Base-by-base conservation (phyloP, 1,140 invertebrate genomes). In the Capitella teleta region DNA sequence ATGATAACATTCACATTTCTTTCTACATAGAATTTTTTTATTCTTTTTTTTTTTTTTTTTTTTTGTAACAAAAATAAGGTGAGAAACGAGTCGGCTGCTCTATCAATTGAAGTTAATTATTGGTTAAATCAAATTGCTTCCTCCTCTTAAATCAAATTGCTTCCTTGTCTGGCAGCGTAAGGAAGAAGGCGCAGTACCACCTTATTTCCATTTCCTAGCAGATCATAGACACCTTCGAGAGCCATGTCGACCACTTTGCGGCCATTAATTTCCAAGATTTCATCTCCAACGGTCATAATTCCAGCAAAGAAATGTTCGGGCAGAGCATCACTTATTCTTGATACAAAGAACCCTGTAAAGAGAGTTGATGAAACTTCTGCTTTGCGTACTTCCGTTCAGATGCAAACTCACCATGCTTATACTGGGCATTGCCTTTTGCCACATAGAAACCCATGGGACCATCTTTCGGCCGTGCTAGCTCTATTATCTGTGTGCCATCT, bases 391-490 rank as follows among this genome's bases (percentile, higher is more conserved):
- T 10, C 10, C 32, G 16, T 10, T 12, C 32, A 34, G 32, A 34
- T 34, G 16, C 10, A 34, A 16, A 40, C 53, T 53, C 56, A 70
- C 68, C 66, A 60, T 67, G 62, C 24, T 61, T 58, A 49, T 60
- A 62, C 42, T 64, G 59, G 5, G 62, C 57, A 40, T 55, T 63
- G n/a, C 63, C 67, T 32, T 63, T 59, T 0, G 66, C 61, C 28
- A 71, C 63, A 42, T 65, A 72, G 49, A 72, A 66, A 5, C 68
- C 67, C 25, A 67, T 62, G 14, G 63, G 62, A 34, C 63, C 64
- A 42, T 60, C 55, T n/a, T 57, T 55, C 34, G 64, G 59, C 32
- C 62, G 63, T 0, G 52, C 43, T 6, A 72, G 30, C 28, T 67
- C 56, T 6, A 72, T 53, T 0, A 62, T 45, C 50, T 67, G 63